Percentiles rank a stretch among this genome's conserved stretches.
These are phyloP conservation scores for Conopomorpha cramerella DNA, from an alignment of 1,140 invertebrate species.

Conservation along the genomic window DNA sequence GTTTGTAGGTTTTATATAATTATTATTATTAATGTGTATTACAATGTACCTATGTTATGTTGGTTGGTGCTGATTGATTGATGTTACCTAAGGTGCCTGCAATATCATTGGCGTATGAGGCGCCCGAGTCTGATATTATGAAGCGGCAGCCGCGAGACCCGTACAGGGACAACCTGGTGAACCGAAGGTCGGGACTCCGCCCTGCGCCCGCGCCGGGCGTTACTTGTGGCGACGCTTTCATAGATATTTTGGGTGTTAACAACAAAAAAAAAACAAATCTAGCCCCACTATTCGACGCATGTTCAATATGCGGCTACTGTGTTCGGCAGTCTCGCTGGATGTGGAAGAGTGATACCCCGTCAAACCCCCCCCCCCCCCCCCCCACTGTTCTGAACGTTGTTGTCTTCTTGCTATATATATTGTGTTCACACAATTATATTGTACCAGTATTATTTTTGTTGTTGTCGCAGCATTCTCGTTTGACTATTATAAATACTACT, in stretches of 20 bases:
- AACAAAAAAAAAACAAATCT: too few species aligned
- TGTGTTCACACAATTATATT: too few species aligned
- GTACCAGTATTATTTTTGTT: too few species aligned
- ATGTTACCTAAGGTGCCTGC: constrained; percentile 81
- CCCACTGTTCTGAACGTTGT: too few species aligned
- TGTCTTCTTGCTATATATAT: too few species aligned
- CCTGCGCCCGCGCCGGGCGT: constrained; percentile 5
- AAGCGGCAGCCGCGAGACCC: constrained; percentile 93
- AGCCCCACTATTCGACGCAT: too few species aligned
- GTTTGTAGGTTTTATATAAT: not conserved
- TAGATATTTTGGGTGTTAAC: constrained; percentile 44
- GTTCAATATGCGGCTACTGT: not conserved
- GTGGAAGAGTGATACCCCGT: constrained; percentile 49
- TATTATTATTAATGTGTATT: not conserved
- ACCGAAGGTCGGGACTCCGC: constrained; percentile 76
- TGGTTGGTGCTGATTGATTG: constrained; percentile 48
- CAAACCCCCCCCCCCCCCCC: constrained; percentile 4
- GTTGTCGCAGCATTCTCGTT: too few species aligned
- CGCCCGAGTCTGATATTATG: constrained; percentile 96
- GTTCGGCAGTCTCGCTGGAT: constrained; percentile 32
- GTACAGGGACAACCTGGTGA: constrained; percentile 92
- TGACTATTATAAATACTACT: too few species aligned
- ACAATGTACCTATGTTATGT: constrained; percentile 8
- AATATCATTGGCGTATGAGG: constrained; percentile 96
- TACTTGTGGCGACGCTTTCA: constrained; percentile 33